These are phyloP conservation scores for Epizoanthus scotinus DNA, from an alignment of 92 coral and sea anemone genomes.

Conservation along the genomic window DNA sequence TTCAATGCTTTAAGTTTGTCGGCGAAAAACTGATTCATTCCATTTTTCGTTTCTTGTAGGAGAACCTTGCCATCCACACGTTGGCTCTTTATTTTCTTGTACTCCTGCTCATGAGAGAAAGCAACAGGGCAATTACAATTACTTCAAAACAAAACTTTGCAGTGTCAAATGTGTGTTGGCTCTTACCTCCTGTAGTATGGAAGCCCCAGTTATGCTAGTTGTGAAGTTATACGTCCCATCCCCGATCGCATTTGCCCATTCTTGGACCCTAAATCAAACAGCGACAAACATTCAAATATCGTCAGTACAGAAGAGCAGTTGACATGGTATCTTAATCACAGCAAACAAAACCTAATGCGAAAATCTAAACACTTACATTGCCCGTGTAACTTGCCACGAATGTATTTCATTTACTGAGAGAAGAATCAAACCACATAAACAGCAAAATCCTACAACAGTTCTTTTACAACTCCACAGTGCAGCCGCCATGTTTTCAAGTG, in stretches of 20 bases:
- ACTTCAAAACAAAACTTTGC: constrained; percentile 35
- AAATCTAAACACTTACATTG: constrained; percentile 22
- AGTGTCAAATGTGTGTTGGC: constrained; percentile 9
- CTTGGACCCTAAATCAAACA: constrained; percentile 39
- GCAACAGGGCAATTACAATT: constrained; percentile 44
- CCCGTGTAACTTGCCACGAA: constrained; percentile 18
- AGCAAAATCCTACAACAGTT: constrained; percentile 33
- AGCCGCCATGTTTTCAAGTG: constrained; percentile 41
- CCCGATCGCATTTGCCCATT: constrained; percentile 43
- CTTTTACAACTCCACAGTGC: constrained; percentile 16
- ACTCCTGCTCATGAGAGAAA: constrained; percentile 40
- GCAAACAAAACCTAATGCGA: constrained; percentile 26
- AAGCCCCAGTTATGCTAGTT: constrained; percentile 19
- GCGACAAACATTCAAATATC: constrained; percentile 3
- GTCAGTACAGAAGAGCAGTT: constrained; percentile 13
- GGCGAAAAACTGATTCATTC: constrained; percentile 33
- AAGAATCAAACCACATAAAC: constrained; percentile 31
- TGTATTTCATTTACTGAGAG: constrained; percentile 13
- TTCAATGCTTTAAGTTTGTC: constrained; percentile 30
- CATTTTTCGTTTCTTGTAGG: constrained; percentile 24
- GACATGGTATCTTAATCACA: constrained; percentile 37
- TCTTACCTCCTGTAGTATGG: constrained; percentile 29
- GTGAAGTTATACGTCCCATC: constrained; percentile 34
- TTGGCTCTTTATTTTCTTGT: constrained; percentile 29
- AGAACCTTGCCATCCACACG: constrained; percentile 9